Conservation (phyloP, 2,888 invertebrate genomes). For the Acanthosepion lycidas region DNA sequence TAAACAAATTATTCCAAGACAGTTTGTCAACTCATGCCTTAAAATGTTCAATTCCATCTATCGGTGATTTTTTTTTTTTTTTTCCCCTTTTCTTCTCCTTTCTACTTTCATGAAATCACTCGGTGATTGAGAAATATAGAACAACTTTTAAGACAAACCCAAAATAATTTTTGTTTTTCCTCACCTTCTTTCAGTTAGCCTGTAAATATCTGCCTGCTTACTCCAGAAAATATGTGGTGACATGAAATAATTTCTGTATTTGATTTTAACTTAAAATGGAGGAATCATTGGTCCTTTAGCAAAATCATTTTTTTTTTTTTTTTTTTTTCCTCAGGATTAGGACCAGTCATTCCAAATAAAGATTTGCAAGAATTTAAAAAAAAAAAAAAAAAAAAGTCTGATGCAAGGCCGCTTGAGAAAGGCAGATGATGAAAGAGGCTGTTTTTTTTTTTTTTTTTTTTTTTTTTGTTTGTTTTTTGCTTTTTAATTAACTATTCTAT, state of each 20-base stretch:
- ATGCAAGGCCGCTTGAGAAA: constrained; percentile 12
- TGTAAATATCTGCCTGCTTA: neutral
- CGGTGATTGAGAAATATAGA: neutral
- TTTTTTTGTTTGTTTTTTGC: neutral
- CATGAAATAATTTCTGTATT: neutral
- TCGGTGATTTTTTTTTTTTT: neutral
- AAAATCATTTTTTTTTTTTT: neutral
- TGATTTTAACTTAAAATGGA: neutral
- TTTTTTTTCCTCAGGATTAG: neutral
- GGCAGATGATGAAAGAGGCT: neutral
- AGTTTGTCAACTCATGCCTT: neutral
- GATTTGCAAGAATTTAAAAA: too few species aligned
- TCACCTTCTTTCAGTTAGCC: neutral
- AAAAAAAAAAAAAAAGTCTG: neutral
- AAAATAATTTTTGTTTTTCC: neutral
- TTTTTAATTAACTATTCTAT: neutral
- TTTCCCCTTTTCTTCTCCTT: neutral
- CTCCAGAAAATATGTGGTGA: neutral
- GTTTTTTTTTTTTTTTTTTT: neutral
- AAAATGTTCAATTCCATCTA: too few species aligned
- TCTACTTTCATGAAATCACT: neutral
- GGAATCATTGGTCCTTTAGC: neutral
- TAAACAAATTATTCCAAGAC: neutral
- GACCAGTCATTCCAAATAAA: neutral
- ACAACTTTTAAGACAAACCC: neutral